Evolutionary conservation across 2,888 invertebrate genomes (phyloP).

Genomic region (Caenorhabditis becei): DNA sequence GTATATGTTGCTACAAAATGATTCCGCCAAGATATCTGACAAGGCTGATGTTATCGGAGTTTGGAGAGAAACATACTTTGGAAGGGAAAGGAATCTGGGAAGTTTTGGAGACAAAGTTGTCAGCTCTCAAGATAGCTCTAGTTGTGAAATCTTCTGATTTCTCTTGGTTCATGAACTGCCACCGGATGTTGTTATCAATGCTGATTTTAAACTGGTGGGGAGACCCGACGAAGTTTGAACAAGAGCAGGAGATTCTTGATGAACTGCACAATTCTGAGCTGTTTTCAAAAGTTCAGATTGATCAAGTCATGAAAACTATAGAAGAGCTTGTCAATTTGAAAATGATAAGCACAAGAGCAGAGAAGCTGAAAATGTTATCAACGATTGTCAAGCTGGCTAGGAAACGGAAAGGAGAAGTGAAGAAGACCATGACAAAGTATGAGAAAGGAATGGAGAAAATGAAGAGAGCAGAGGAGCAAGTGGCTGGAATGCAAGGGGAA

Average conservation of each 20-base stretch:
- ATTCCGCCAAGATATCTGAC: slow-evolving; percentile 50
- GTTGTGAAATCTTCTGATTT: slow-evolving; percentile 44
- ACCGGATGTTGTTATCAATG: slow-evolving; percentile 26
- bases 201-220: slow-evolving; percentile 48
- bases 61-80: slow-evolving; percentile 60
- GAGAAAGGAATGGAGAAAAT: slow-evolving; percentile 78
- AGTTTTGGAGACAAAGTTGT: slow-evolving; percentile 32
- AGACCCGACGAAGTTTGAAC: slow-evolving; percentile 41
- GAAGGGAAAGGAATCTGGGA: slow-evolving; percentile 65
- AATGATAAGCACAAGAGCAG: slow-evolving; percentile 11
- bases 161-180: slow-evolving; percentile 52
- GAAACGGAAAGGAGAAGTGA: slow-evolving; percentile 60
- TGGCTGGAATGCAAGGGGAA: slow-evolving; percentile 74
- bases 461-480: slow-evolving; percentile 77
- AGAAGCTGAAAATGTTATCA: slow-evolving; percentile 31
- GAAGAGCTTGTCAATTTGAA: slow-evolving; percentile 27
- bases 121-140: slow-evolving; percentile 25
- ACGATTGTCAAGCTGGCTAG: slow-evolving; percentile 44
- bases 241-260: slow-evolving; percentile 39
- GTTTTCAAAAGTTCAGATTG: slow-evolving; percentile 47
- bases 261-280: slow-evolving; percentile 34
- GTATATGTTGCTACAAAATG: slow-evolving; percentile 41
- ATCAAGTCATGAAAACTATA: slow-evolving; percentile 37
- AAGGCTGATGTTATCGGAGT: slow-evolving; percentile 58
- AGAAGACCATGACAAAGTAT: slow-evolving; percentile 69